These are phyloP conservation scores for Drosophila quadrilineata DNA, from an alignment of 1,140 invertebrate genomes.

Conservation along the genomic window DNA sequence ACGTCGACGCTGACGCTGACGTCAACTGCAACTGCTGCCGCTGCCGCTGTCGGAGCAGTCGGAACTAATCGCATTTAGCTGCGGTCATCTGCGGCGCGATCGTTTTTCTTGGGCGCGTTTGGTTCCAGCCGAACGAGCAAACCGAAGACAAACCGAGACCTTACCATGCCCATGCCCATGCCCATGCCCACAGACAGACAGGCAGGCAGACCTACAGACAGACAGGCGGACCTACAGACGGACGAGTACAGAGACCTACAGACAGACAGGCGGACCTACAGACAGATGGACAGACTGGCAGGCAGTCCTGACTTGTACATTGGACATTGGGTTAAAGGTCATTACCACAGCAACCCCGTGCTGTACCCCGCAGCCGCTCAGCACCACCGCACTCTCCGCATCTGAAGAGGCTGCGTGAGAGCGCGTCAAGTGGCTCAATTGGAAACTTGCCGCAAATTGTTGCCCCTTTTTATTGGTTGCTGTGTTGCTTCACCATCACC, in stretches of 20 bases:
- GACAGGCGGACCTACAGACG: no score
- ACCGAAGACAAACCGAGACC: background rate
- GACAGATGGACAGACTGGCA: no score
- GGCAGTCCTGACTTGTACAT: slow-evolving; percentile 2
- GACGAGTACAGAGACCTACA: no score
- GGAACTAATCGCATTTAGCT: slow-evolving; percentile 78
- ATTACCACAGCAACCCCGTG: slow-evolving; percentile 41
- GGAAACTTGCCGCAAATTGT: slow-evolving; percentile 42
- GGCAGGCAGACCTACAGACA: no score
- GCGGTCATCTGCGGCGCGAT: slow-evolving; percentile 76
- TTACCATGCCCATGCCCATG: no score
- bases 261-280: no score
- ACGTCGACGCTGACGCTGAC: slow-evolving; percentile 3
- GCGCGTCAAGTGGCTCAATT: slow-evolving; percentile 73
- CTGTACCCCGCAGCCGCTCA: slow-evolving; percentile 14
- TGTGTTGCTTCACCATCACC: slow-evolving; percentile 6
- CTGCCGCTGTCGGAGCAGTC: slow-evolving; percentile 53
- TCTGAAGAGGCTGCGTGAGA: slow-evolving; percentile 46
- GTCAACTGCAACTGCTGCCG: slow-evolving; percentile 2
- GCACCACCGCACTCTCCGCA: background rate
- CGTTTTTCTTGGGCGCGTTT: slow-evolving; percentile 59
- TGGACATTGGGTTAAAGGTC: slow-evolving; percentile 66
- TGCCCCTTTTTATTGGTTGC: slow-evolving; percentile 29
- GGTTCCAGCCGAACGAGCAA: slow-evolving; percentile 62
- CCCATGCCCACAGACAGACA: no score